phyloP scores from a whole-genome alignment of 2,113 vertebrate genomes.

The Corythornis madagascariensis region DNA sequence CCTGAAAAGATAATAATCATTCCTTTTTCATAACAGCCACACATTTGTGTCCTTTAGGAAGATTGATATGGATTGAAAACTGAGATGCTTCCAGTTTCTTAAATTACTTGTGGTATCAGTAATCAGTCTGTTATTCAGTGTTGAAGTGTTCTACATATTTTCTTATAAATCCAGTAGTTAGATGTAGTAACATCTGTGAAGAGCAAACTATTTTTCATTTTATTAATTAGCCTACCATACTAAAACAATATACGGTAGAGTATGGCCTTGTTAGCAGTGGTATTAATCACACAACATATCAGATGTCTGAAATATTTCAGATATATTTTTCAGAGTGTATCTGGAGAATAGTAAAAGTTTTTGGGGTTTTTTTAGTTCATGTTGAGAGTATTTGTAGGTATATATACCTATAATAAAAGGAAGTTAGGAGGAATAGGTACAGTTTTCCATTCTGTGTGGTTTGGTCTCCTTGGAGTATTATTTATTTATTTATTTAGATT shows the following conservation, averaged over 20 bases:
- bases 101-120: background rate
- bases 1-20: background rate
- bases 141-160: background rate
- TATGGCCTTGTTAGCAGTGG: background rate
- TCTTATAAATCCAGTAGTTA: background rate
- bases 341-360: background rate
- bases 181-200: background rate
- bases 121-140: background rate
- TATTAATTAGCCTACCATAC: background rate
- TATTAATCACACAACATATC: background rate
- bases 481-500: background rate
- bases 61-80: background rate
- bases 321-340: background rate
- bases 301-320: background rate
- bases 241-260: background rate
- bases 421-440: background rate
- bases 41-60: background rate
- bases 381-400: background rate
- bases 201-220: background rate
- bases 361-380: background rate
- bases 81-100: background rate
- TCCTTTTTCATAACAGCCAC: background rate
- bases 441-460: background rate
- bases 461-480: fast-evolving
- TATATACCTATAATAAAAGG: background rate